Conservation (phyloP, 35 echinoderm and acorn worm species). For the Apostichopus californicus region DNA sequence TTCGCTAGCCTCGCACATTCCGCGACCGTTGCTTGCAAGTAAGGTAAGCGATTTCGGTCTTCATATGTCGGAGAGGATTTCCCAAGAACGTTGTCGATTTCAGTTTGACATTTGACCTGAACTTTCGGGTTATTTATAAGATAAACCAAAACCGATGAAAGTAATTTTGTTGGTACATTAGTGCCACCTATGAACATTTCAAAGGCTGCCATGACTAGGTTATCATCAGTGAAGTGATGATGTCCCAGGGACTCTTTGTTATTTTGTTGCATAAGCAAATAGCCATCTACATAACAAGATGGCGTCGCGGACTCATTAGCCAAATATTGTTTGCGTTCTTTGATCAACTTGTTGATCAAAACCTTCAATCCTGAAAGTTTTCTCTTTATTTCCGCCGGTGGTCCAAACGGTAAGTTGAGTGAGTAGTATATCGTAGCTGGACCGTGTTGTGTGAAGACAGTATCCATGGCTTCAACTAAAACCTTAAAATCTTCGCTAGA, state of each 20-base stretch:
- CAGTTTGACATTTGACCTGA: conserved; percentile 54
- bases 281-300: conserved; percentile 40
- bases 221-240: conserved; percentile 34
- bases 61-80: conserved; percentile 4
- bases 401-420: conserved; percentile 2
- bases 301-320: conserved; percentile 16
- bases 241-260: background rate
- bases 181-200: conserved; percentile 50
- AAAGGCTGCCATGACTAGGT: conserved; percentile 37
- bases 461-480: conserved; percentile 37
- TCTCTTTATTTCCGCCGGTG: background rate
- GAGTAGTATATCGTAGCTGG: conserved; percentile 28
- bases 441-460: background rate
- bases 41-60: conserved; percentile 55
- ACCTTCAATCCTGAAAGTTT: background rate
- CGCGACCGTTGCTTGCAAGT: conserved; percentile 63
- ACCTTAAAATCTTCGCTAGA: conserved; percentile 17
- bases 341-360: conserved; percentile 14
- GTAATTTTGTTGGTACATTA: background rate
- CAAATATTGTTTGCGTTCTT: background rate
- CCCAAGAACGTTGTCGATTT: conserved; percentile 61
- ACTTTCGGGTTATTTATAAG: conserved; percentile 64
- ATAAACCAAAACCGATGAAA: conserved; percentile 38
- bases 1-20: conserved; percentile 53
- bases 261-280: conserved; percentile 22